Conservation (phyloP, 2,888 invertebrate genomes). For the Tortricodes alternella region DNA sequence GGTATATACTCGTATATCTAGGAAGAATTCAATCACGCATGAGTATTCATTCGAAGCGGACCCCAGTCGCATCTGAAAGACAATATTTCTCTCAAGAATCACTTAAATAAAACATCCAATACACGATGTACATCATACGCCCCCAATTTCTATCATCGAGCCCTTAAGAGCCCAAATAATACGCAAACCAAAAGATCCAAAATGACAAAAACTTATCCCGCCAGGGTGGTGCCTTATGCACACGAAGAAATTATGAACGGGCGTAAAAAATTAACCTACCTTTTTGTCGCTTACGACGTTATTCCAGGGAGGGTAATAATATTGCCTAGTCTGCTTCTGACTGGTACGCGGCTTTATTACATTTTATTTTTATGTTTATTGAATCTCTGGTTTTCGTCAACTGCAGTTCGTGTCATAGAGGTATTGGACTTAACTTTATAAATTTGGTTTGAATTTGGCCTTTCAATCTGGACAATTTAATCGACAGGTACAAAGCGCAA, state of each 20-base stretch:
- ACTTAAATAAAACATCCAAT: slow-evolving; percentile 25
- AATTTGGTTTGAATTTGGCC: not conserved
- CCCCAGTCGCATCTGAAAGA: slow-evolving; percentile 4
- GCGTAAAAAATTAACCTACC: slow-evolving; percentile 15
- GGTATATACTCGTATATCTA: too few relatives aligned
- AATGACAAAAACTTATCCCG: not conserved
- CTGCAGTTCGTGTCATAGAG: slow-evolving; percentile 15
- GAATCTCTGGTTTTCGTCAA: slow-evolving; percentile 44
- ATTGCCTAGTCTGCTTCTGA: slow-evolving; percentile 55
- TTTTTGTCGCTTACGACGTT: slow-evolving; percentile 20
- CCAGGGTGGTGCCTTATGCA: not conserved
- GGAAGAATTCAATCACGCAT: not conserved
- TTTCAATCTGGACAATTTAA: too few relatives aligned
- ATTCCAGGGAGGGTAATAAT: slow-evolving; percentile 38
- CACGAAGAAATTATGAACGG: slow-evolving; percentile 9
- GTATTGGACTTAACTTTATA: slow-evolving; percentile 1
- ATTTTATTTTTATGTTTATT: slow-evolving; percentile 67
- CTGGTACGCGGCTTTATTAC: slow-evolving; percentile 72
- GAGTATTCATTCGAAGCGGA: slow-evolving; percentile 5
- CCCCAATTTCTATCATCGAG: slow-evolving; percentile 19
- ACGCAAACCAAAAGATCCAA: slow-evolving; percentile 2
- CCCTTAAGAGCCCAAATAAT: slow-evolving; percentile 12
- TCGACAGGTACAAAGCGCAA: too few relatives aligned
- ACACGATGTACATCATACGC: slow-evolving; percentile 21
- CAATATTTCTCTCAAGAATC: slow-evolving; percentile 17